Conservation (phyloP, 2,888 invertebrate genomes). For the Mythimna loreyi region DNA sequence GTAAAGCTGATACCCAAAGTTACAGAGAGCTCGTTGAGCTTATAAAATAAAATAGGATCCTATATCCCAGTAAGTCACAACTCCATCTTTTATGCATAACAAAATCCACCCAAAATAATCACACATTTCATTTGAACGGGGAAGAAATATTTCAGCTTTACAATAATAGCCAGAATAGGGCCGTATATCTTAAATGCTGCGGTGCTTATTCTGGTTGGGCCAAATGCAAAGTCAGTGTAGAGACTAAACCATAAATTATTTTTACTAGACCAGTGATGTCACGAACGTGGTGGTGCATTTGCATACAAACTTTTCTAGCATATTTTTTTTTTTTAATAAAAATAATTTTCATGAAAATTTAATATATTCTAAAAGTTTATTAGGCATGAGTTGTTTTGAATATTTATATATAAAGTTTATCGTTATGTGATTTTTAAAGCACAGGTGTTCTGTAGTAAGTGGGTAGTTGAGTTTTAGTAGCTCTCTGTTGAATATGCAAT, state of each 20-base stretch:
- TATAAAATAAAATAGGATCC: constrained; percentile 1
- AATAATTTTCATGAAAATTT: constrained; percentile 43
- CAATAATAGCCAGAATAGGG: constrained; percentile 59
- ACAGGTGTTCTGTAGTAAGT: constrained; percentile 34
- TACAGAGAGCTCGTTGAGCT: not conserved
- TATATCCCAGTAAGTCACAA: constrained; percentile 19
- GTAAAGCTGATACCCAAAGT: too few relatives aligned
- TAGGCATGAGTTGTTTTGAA: constrained; percentile 46
- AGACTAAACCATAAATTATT: constrained; percentile 75
- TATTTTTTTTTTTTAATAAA: constrained; percentile 22
- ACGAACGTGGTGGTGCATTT: constrained; percentile 43
- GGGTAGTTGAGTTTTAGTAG: constrained; percentile 16
- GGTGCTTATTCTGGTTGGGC: constrained; percentile 60
- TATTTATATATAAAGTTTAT: constrained; percentile 40
- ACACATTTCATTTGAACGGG: constrained; percentile 31
- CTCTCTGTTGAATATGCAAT: constrained; percentile 31
- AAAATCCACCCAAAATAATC: constrained; percentile 44
- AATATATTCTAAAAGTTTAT: constrained; percentile 39
- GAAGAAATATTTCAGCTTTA: constrained; percentile 49
- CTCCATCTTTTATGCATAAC: constrained; percentile 18
- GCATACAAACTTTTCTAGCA: constrained; percentile 30
- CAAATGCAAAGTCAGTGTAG: constrained; percentile 66
- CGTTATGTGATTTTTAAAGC: constrained; percentile 30
- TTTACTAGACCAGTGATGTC: constrained; percentile 56
- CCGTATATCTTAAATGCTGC: constrained; percentile 62